These are phyloP conservation scores for Druceiella hillmani DNA, from an alignment of 2,888 invertebrate species.

Conservation along the genomic window DNA sequence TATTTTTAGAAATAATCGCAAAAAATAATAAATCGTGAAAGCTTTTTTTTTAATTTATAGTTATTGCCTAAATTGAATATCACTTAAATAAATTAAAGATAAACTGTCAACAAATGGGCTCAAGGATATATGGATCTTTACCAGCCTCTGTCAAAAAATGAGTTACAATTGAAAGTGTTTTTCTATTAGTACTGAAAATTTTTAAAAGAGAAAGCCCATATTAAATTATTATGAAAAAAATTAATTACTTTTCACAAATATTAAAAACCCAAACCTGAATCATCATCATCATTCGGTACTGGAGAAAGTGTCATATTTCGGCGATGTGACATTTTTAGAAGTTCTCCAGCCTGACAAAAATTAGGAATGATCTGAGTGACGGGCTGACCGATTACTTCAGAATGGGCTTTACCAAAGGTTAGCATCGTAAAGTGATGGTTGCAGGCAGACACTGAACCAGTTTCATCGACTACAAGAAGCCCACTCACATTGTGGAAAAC, in stretches of 20 bases:
- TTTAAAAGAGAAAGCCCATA: neutral
- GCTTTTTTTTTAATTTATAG: no score
- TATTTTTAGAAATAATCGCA: no score
- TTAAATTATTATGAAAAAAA: neutral
- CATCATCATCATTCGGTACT: conserved; percentile 47
- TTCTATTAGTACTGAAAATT: no score
- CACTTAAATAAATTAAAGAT: no score
- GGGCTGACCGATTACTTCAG: conserved; percentile 53
- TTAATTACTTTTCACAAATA: neutral
- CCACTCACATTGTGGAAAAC: conserved; percentile 62
- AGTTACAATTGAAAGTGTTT: no score
- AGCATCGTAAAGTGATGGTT: conserved; percentile 63
- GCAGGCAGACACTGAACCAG: conserved; percentile 58
- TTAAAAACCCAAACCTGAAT: conserved; percentile 23
- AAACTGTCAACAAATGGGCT: no score
- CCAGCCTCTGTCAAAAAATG: no score
- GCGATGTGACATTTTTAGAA: conserved; percentile 37
- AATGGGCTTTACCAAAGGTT: conserved; percentile 57
- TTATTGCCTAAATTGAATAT: no score
- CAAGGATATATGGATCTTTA: no score
- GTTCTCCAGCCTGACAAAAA: conserved; percentile 55
- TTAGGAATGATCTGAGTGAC: conserved; percentile 55
- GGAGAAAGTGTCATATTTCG: conserved; percentile 52
- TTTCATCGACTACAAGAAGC: conserved; percentile 56
- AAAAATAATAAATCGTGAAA: no score